phyloP scores from a whole-genome alignment of 2,113 vertebrate genomes.

The Zootoca vivipara region DNA sequence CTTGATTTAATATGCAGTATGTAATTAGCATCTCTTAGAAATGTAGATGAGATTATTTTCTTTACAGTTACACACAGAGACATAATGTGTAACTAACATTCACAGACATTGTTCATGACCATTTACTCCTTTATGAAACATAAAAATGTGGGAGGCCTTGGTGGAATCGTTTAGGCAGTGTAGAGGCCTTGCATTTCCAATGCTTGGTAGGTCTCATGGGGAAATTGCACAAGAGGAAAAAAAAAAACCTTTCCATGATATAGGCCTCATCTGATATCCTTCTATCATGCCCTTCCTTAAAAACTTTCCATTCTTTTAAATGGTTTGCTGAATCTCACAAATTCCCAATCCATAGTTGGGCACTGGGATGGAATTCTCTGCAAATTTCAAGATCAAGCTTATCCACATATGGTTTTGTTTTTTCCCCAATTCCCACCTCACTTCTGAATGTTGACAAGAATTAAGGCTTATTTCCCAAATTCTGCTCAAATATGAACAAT shows the following conservation, averaged over 20 bases:
- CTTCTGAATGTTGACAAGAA: too few relatives aligned
- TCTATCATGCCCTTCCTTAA: too few relatives aligned
- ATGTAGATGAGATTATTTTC: constrained; percentile 69
- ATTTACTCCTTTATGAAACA: rapidly evolving
- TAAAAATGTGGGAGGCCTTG: not conserved
- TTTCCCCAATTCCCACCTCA: too few relatives aligned
- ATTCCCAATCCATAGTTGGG: not conserved
- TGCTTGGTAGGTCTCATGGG: not conserved
- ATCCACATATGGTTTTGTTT: too few relatives aligned
- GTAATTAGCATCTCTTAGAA: constrained; percentile 72
- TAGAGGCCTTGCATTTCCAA: not conserved
- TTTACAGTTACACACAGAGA: not conserved
- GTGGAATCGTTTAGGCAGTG: not conserved
- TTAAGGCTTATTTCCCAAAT: too few relatives aligned
- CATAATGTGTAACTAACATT: constrained; percentile 35
- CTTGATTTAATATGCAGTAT: constrained; percentile 70
- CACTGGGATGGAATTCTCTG: too few relatives aligned
- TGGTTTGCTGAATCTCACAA: not conserved
- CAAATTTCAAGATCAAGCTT: too few relatives aligned
- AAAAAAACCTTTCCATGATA: not conserved
- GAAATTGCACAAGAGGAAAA: not conserved
- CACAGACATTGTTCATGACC: rapidly evolving
- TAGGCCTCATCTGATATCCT: not conserved
- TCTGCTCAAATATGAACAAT: too few relatives aligned
- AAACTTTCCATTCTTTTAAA: not conserved